These are phyloP conservation scores for Leptarthrus brevirostris DNA, from an alignment of 2,888 invertebrate genomes.

Conservation along the genomic window DNA sequence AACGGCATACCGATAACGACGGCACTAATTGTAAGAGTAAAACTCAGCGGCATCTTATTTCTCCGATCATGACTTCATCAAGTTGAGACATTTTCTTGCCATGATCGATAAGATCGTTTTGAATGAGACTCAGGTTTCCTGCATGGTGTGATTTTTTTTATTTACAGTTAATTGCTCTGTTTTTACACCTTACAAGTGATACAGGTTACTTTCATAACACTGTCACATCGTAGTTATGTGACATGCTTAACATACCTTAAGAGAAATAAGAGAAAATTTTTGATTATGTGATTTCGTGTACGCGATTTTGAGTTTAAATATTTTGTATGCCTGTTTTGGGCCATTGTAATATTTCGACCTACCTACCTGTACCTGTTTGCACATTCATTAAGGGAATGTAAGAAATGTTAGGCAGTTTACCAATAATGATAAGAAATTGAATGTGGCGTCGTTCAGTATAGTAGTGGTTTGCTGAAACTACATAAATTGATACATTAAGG, in stretches of 20 bases:
- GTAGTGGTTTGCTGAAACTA: too few relatives aligned
- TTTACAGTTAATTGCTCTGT: neutral
- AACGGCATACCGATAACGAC: constrained; percentile 9
- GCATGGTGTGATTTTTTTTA: too few relatives aligned
- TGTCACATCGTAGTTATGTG: neutral
- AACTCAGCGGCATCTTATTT: constrained; percentile 37
- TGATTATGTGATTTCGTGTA: neutral
- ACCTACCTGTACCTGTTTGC: too few relatives aligned
- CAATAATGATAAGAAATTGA: too few relatives aligned
- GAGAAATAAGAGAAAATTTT: neutral
- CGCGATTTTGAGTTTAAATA: too few relatives aligned
- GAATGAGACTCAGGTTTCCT: neutral
- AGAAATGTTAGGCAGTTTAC: too few relatives aligned
- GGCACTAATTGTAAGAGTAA: neutral
- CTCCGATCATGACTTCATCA: constrained; percentile 35
- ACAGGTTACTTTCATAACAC: constrained; percentile 26
- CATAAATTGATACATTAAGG: too few relatives aligned
- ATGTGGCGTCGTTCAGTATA: too few relatives aligned
- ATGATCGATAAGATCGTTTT: neutral
- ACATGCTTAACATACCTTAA: neutral
- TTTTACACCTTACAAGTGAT: neutral
- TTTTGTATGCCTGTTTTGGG: too few relatives aligned
- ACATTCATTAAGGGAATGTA: too few relatives aligned
- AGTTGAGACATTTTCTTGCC: neutral
- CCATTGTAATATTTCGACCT: too few relatives aligned